A percentile compares a stretch with the other conserved stretches of the same genome.
These are phyloP conservation scores for Chaitophorus viminalis DNA, from an alignment of 2,888 invertebrate species.

Conservation along the genomic window DNA sequence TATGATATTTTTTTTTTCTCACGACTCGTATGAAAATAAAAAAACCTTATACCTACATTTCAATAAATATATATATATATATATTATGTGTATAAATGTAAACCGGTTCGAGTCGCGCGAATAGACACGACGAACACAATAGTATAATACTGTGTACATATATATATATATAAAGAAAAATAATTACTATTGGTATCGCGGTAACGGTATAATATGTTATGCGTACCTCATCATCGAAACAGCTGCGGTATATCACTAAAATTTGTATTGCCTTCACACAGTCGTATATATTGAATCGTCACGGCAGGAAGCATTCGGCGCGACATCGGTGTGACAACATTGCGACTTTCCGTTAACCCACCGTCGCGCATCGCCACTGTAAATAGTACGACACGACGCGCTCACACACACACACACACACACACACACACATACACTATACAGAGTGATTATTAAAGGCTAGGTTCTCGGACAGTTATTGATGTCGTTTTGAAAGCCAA, in stretches of 20 bases:
- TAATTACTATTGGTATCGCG: conserved; percentile 22
- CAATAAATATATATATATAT: not conserved
- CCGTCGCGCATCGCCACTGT: not conserved
- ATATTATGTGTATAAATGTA: not conserved
- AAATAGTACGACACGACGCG: not conserved
- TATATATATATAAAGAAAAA: not conserved
- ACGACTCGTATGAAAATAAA: not conserved
- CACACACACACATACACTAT: not conserved
- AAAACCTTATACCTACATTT: not conserved
- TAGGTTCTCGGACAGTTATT: too few species aligned
- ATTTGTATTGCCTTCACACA: not conserved
- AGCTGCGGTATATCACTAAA: not conserved
- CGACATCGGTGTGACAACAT: not conserved
- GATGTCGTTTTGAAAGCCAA: too few species aligned
- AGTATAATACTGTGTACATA: not conserved
- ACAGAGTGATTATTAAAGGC: not conserved
- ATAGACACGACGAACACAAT: conserved; percentile 19
- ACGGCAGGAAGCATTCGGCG: not conserved
- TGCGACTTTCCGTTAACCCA: not conserved
- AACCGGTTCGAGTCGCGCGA: conserved; percentile 27
- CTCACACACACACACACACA: too few species aligned
- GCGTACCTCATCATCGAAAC: not conserved
- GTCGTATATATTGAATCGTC: not conserved
- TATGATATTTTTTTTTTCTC: conserved; percentile 7
- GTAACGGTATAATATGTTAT: conserved; percentile 8